These are phyloP conservation scores for Abrostola triplasia DNA, from an alignment of 2,888 invertebrate genomes.

Conservation along the genomic window DNA sequence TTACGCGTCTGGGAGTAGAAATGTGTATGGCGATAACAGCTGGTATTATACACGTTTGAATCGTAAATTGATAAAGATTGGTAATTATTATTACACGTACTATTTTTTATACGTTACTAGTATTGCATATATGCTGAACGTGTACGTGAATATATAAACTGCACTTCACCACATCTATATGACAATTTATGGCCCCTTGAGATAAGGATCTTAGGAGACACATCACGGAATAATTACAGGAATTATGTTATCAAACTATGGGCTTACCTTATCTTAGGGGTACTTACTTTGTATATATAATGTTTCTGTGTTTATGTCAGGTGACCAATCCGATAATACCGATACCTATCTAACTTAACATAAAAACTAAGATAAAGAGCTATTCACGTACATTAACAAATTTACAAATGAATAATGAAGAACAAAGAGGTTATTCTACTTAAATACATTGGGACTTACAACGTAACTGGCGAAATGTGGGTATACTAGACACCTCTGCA, in stretches of 20 bases:
- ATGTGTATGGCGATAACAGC: conserved; percentile 20
- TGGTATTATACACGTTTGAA: conserved; percentile 21
- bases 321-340: too few relatives aligned
- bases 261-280: too few relatives aligned
- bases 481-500: too few relatives aligned
- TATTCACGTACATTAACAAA: background rate
- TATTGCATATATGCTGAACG: conserved; percentile 6
- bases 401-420: background rate
- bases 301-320: too few relatives aligned
- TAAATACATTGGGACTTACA: background rate
- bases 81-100: conserved; percentile 28
- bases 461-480: too few relatives aligned
- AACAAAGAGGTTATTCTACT: background rate
- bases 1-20: conserved; percentile 16
- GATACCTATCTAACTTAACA: too few relatives aligned
- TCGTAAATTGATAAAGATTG: conserved; percentile 24
- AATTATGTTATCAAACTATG: too few relatives aligned
- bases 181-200: conserved; percentile 1
- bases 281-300: too few relatives aligned
- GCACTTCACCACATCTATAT: conserved; percentile 1
- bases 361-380: background rate
- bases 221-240: too few relatives aligned
- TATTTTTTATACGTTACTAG: conserved; percentile 18
- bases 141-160: conserved; percentile 9
- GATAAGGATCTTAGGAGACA: too few relatives aligned